Evolutionary conservation across 2,113 vertebrate species (phyloP).

Genomic region (Neodontobutis hainanensis): DNA sequence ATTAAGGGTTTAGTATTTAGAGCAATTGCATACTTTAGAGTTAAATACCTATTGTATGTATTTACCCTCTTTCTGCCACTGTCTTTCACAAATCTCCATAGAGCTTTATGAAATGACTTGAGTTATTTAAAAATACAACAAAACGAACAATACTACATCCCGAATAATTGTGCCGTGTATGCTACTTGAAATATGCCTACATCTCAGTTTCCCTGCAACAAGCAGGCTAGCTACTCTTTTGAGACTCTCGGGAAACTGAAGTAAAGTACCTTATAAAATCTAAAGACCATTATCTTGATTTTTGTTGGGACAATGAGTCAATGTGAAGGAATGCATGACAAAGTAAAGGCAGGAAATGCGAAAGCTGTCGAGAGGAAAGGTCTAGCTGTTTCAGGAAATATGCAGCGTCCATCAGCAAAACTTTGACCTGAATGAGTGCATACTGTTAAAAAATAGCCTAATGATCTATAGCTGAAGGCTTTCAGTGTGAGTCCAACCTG

Average conservation of each 20-base stretch:
- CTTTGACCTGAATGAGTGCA: slow-evolving; percentile 34
- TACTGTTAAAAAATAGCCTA: neutral
- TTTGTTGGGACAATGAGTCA: slow-evolving; percentile 50
- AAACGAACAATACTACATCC: too few species aligned
- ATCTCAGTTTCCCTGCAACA: too few species aligned
- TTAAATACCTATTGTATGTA: too few species aligned
- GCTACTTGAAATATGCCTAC: too few species aligned
- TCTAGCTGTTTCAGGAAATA: slow-evolving; percentile 62
- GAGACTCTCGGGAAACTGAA: slow-evolving; percentile 7
- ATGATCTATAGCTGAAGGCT: slow-evolving; percentile 9
- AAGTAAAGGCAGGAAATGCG: slow-evolving; percentile 67
- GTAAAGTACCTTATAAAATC: slow-evolving; percentile 10
- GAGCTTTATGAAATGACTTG: too few species aligned
- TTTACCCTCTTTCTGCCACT: too few species aligned
- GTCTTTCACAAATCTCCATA: too few species aligned
- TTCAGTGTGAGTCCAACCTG: slow-evolving; percentile 26
- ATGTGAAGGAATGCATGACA: slow-evolving; percentile 59
- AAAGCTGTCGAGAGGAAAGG: slow-evolving; percentile 63
- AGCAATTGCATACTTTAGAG: too few species aligned
- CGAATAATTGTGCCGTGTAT: too few species aligned
- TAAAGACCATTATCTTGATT: slow-evolving; percentile 33
- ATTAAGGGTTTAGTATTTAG: too few species aligned
- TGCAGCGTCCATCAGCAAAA: slow-evolving; percentile 31
- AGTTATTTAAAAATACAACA: too few species aligned
- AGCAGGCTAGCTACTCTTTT: neutral